Base-by-base conservation (phyloP, 1,140 invertebrate genomes). In the Phortica variegata region DNA sequence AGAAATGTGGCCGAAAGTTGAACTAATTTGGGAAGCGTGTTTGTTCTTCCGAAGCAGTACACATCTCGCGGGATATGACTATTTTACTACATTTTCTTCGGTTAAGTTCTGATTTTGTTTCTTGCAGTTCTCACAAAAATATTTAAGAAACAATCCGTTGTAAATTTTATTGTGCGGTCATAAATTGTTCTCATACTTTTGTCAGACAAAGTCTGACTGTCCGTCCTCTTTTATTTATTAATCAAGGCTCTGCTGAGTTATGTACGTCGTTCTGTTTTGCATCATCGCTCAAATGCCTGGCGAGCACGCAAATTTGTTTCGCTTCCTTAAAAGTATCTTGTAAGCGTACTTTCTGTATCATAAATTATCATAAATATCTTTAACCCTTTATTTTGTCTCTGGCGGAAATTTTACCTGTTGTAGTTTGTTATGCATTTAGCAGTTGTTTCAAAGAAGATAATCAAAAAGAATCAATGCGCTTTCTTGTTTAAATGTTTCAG, bases 151-250 rank as follows among this genome's bases (percentile, higher is more conserved):
- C 39, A 29, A 36, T 52, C 61, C 65, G 58, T 49, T 65, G 61
- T 49, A 43, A 53, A 47, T 34, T 62, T 66, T 66, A 61, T 52
- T 56, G 47, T 56, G 40, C 43, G 56, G 44, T 47, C 63, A 43
- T 68, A 68, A 68, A 66, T 49, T 45, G 46, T 37, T 56, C 62
- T 66, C 62, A 66, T 62, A 62, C 62, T 68, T 68, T 68, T 63
- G 36, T 57, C 49, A 49, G 21, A 40, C 23, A 38, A 34, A 26
- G 17, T 36, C 29, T 17, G 10, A 37, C 36, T 46, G 37, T 41
- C 54, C 45, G 39, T 36, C 43, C 29, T 29, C 18, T 23, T 36
- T 13, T 13, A 13, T 18, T 16, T 43, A 50, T 58, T 55, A 52
- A 43, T 34, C 47, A 42, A n/a, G 47, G 49, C 31, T 54, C 45